Conservation (phyloP, 1,140 invertebrate species). For the Melipona quadrifasciata region DNA sequence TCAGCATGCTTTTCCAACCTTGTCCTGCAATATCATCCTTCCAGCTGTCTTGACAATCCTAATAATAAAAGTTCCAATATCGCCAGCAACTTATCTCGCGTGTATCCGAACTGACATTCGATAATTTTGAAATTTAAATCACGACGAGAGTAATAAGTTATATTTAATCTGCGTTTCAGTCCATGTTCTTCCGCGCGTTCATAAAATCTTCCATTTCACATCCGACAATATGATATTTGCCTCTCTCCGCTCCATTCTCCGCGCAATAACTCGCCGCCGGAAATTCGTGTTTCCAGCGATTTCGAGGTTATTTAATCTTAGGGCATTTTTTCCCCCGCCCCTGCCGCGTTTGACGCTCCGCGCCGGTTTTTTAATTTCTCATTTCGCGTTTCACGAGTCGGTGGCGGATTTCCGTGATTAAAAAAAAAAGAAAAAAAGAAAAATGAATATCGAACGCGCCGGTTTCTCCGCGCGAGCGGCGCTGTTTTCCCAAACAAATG, state of each 20-base stretch:
- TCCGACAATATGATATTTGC: background rate
- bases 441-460: background rate
- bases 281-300: background rate
- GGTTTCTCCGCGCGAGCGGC: background rate
- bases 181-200: background rate
- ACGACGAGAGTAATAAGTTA: too few species aligned
- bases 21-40: too few species aligned
- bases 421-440: background rate
- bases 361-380: constrained; percentile 6
- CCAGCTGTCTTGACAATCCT: too few species aligned
- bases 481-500: background rate
- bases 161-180: too few species aligned
- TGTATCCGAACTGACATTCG: too few species aligned
- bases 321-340: background rate
- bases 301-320: constrained; percentile 7
- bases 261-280: background rate
- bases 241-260: background rate
- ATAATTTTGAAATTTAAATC: too few species aligned
- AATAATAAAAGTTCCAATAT: too few species aligned
- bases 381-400: background rate
- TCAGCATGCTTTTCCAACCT: too few species aligned
- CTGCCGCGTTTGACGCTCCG: background rate
- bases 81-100: too few species aligned
- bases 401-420: background rate
- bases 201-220: background rate